phyloP scores from a whole-genome alignment of 1,140 invertebrate species.

The Phenacoccus solenopsis region DNA sequence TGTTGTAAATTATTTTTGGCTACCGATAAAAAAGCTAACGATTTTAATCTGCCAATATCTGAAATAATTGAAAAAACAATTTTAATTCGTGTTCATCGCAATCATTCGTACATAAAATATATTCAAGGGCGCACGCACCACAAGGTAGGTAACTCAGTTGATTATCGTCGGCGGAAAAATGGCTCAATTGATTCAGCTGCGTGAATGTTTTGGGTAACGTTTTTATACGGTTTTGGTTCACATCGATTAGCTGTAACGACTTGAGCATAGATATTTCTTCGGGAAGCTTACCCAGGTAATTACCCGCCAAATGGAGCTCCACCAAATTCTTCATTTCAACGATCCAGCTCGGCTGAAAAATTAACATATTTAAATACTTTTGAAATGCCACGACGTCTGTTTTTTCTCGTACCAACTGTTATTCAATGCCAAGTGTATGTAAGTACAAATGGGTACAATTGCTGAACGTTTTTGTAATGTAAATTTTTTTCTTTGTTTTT shows the following conservation, averaged over 20 bases:
- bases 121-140: background rate
- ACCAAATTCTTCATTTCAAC: conserved; percentile 6
- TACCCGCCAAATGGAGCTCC: conserved; percentile 14
- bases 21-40: background rate
- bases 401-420: too few species aligned
- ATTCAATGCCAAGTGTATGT: background rate
- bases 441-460: background rate
- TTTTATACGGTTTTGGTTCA: background rate
- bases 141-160: background rate
- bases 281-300: conserved; percentile 11
- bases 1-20: background rate
- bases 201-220: background rate
- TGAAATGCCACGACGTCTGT: background rate
- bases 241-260: background rate
- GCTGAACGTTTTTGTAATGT: background rate
- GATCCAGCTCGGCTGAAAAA: conserved; percentile 21
- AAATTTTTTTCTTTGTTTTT: too few species aligned
- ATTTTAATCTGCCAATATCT: background rate
- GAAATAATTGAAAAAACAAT: background rate
- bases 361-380: background rate
- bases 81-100: background rate
- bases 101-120: background rate
- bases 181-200: background rate
- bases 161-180: background rate
- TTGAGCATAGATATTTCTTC: background rate